phyloP scores from a whole-genome alignment of 2,797 vertebrate species.

The Tadarida brasiliensis region DNA sequence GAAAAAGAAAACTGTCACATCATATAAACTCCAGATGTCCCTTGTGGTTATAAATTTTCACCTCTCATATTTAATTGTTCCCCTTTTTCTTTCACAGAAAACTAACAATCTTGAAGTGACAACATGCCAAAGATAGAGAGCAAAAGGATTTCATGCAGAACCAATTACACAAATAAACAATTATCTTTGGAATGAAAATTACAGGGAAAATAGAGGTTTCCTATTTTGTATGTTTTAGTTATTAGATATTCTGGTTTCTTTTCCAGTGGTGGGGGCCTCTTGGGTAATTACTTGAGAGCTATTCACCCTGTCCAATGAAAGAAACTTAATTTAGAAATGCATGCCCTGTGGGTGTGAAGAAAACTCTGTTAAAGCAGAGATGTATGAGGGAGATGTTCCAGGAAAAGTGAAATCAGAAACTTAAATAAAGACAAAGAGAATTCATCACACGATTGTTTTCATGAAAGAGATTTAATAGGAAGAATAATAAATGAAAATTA shows the following conservation, averaged over 20 bases:
- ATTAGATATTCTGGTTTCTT: slow-evolving; percentile 61
- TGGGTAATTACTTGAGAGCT: slow-evolving; percentile 68
- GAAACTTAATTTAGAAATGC: slow-evolving; percentile 65
- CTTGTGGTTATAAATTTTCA: slow-evolving; percentile 73
- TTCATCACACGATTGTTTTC: neutral
- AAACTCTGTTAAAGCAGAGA: slow-evolving; percentile 22
- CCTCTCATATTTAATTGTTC: slow-evolving; percentile 77
- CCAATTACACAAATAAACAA: slow-evolving; percentile 86
- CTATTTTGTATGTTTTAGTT: slow-evolving; percentile 70
- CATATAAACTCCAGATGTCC: slow-evolving; percentile 68
- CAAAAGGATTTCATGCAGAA: slow-evolving; percentile 83
- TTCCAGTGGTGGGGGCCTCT: slow-evolving; percentile 58
- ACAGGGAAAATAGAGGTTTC: slow-evolving; percentile 68
- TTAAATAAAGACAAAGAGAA: slow-evolving; percentile 37
- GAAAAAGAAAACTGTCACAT: slow-evolving; percentile 73
- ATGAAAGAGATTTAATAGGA: slow-evolving; percentile 12
- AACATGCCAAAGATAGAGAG: slow-evolving; percentile 76
- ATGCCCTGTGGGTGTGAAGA: neutral
- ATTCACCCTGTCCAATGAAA: slow-evolving; percentile 54
- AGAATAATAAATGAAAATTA: neutral
- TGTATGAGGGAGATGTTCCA: neutral
- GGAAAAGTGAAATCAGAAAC: slow-evolving; percentile 25
- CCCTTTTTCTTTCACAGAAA: slow-evolving; percentile 57
- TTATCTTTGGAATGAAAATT: slow-evolving; percentile 79
- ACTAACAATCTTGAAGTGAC: slow-evolving; percentile 74